phyloP scores from a whole-genome alignment of 2,888 invertebrate genomes.

The Syrista parreyssii region DNA sequence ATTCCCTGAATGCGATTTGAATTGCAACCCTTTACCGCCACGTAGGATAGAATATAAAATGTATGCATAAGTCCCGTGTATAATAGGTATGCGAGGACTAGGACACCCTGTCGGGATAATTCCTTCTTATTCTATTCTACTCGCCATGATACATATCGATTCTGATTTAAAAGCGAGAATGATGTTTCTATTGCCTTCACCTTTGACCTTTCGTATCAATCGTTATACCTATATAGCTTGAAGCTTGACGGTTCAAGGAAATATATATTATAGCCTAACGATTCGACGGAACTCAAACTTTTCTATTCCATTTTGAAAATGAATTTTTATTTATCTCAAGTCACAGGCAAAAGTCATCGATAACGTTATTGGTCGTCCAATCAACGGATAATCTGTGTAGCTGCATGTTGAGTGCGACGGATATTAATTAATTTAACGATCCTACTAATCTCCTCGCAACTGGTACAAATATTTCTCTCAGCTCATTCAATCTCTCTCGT shows the following conservation, averaged over 20 bases:
- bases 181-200: neutral
- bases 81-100: neutral
- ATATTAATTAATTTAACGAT: neutral
- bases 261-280: neutral
- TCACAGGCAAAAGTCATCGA: neutral
- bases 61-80: neutral
- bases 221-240: neutral
- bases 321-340: neutral
- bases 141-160: neutral
- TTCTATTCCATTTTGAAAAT: neutral
- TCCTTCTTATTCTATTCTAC: neutral
- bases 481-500: neutral
- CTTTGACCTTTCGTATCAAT: neutral
- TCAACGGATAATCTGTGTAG: neutral
- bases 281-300: neutral
- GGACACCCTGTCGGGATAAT: neutral
- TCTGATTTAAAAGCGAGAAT: neutral
- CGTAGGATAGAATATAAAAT: neutral
- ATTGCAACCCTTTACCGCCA: slow-evolving; percentile 4
- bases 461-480: neutral
- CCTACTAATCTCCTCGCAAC: neutral
- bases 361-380: neutral
- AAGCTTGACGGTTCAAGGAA: neutral
- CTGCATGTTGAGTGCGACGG: neutral
- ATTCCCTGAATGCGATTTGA: neutral